Conservation (phyloP, 2,797 vertebrate genomes). For the Anguilla pacifica region DNA sequence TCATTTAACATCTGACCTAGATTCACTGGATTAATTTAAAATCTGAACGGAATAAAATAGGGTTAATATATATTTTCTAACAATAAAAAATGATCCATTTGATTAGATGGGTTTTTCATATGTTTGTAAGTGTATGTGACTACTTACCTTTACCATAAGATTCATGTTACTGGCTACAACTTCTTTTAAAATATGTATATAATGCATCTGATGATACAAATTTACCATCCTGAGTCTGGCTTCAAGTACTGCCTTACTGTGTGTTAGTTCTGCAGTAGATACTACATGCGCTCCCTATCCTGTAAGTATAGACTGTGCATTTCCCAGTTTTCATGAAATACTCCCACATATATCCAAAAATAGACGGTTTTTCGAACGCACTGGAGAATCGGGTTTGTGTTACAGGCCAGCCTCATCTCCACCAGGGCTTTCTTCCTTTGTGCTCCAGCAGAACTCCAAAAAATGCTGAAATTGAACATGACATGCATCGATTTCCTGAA, state of each 20-base stretch:
- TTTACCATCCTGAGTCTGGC: background rate
- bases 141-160: no score
- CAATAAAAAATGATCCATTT: no score
- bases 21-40: no score
- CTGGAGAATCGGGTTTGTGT: background rate
- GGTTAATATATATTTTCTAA: no score
- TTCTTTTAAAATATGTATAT: no score
- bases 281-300: background rate
- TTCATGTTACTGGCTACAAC: no score
- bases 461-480: background rate
- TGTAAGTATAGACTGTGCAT: background rate
- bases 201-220: no score
- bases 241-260: background rate
- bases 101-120: no score
- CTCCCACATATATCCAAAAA: background rate
- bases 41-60: no score
- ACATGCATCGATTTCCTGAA: background rate
- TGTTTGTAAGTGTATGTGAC: no score
- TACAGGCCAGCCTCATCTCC: background rate
- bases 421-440: background rate
- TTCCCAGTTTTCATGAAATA: background rate
- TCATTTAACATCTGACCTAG: no score
- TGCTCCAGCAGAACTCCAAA: background rate
- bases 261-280: background rate
- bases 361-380: background rate